These are phyloP conservation scores for Cantharis lateralis DNA, from an alignment of 2,888 invertebrate genomes.

Conservation along the genomic window DNA sequence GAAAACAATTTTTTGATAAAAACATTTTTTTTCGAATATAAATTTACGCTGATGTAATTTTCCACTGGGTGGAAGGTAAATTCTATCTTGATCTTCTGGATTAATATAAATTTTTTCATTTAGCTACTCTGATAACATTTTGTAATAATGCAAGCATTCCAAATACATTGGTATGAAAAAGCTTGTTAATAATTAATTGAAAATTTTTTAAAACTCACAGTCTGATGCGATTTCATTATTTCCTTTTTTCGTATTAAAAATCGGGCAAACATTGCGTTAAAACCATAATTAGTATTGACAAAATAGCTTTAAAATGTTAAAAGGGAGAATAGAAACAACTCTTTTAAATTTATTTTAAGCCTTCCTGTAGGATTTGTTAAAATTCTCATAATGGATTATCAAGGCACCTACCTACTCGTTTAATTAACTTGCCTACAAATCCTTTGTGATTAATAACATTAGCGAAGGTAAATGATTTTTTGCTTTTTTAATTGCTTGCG, in stretches of 20 bases:
- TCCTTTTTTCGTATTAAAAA: neutral
- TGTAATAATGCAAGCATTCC: neutral
- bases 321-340: neutral
- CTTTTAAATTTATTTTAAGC: neutral
- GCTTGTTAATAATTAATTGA: neutral
- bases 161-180: neutral
- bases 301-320: neutral
- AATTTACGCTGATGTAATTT: neutral
- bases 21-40: neutral
- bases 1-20: neutral
- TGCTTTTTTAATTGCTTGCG: neutral
- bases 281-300: neutral
- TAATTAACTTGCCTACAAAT: neutral
- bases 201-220: neutral
- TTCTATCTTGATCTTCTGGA: neutral
- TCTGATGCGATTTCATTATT: neutral
- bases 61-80: neutral
- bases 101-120: neutral
- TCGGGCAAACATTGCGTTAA: neutral
- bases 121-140: neutral
- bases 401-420: neutral
- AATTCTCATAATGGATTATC: neutral
- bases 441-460: neutral
- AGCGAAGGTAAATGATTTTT: neutral
- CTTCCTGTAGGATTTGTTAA: neutral